Evolutionary conservation across 1,140 invertebrate genomes (phyloP).

Genomic region (Vanessa atalanta): DNA sequence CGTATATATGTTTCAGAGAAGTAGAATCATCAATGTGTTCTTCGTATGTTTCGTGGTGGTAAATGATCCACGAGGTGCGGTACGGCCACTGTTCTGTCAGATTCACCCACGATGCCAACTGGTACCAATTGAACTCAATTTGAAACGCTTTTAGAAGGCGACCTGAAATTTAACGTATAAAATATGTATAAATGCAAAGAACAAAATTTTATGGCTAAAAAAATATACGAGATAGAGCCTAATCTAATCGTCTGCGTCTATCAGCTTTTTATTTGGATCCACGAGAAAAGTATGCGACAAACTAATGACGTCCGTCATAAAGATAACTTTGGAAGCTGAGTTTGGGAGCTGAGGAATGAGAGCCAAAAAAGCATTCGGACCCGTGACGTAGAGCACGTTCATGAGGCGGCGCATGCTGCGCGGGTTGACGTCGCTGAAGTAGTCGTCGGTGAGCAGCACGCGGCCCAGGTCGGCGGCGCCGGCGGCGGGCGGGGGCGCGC

Average conservation of each 20-base stretch:
- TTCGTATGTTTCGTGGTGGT: conserved; percentile 95
- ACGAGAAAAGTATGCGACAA: no score
- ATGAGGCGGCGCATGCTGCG: conserved; percentile 97
- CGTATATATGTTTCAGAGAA: conserved; percentile 93
- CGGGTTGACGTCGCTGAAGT: conserved; percentile 98
- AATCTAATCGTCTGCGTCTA: no score
- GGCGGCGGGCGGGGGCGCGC: conserved; percentile 76
- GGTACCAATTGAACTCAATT: conserved; percentile 99
- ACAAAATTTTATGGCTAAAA: no score
- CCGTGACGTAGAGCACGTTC: conserved; percentile 98
- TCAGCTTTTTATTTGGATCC: no score
- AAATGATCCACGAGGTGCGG: conserved; percentile 97
- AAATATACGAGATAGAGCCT: no score
- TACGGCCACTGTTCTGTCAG: conserved; percentile 99
- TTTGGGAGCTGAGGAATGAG: no score
- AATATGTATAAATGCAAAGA: no score
- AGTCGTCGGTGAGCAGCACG: conserved; percentile 95
- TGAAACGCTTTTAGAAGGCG: conserved; percentile 98
- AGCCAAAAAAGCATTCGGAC: conserved; percentile 72
- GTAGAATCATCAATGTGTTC: conserved; percentile 92
- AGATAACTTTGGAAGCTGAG: no score
- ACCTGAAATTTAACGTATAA: conserved; percentile 80
- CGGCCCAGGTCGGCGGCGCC: conserved; percentile 77
- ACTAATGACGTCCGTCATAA: no score
- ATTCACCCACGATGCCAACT: conserved; percentile 98